Evolutionary conservation across 2,113 vertebrate species (phyloP).

Genomic region (Hipposideros armiger): DNA sequence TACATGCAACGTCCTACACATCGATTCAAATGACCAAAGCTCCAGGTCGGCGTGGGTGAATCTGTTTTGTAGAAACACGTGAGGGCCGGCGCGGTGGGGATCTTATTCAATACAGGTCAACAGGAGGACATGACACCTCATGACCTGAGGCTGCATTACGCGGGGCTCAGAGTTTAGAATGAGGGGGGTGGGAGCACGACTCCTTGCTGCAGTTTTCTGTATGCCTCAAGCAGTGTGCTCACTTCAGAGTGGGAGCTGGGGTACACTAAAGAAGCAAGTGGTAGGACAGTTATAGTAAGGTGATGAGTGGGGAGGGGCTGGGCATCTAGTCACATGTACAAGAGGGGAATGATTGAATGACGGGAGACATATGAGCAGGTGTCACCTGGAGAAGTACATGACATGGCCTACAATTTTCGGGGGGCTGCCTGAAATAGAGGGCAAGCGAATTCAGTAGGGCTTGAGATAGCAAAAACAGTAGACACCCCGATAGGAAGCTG

Average conservation of each 20-base stretch:
- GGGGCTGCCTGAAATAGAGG: neutral
- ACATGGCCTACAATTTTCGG: neutral
- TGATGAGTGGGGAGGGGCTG: neutral
- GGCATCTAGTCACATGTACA: neutral
- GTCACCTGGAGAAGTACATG: accelerated
- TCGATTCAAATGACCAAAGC: accelerated
- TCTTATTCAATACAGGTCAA: neutral
- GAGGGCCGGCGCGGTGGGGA: neutral
- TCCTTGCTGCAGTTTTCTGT: neutral
- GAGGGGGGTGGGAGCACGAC: neutral
- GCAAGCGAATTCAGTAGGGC: too few relatives aligned
- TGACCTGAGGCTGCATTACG: neutral
- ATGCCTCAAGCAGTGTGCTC: too few relatives aligned
- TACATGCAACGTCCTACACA: accelerated
- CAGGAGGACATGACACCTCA: neutral
- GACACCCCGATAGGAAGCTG: neutral
- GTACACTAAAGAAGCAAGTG: neutral
- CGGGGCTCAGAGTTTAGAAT: neutral
- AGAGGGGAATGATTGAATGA: neutral
- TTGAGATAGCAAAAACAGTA: neutral
- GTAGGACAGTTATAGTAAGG: too few relatives aligned
- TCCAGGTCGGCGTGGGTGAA: accelerated
- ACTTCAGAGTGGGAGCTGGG: neutral
- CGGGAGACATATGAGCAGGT: accelerated
- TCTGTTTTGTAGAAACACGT: neutral